Evolutionary conservation across 1,140 invertebrate species (phyloP).

Genomic region (Campoletis sonorensis): DNA sequence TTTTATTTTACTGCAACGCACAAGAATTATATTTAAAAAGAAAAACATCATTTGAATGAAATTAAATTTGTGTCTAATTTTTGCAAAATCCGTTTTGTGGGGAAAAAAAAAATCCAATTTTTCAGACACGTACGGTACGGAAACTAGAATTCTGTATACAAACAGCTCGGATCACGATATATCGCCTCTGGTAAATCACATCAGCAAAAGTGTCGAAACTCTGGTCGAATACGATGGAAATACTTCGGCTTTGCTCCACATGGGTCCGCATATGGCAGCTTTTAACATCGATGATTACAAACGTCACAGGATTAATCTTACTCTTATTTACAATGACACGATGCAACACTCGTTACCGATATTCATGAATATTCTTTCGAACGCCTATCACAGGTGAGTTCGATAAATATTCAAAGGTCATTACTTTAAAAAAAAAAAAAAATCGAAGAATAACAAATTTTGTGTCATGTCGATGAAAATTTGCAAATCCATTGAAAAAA

Average conservation of each 20-base stretch:
- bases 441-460: not conserved
- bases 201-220: conserved; percentile 72
- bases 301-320: conserved; percentile 76
- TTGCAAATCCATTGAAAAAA: not conserved
- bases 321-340: conserved; percentile 87
- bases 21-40: not conserved
- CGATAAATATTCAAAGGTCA: not conserved
- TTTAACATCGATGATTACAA: conserved; percentile 80
- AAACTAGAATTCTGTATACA: conserved; percentile 67
- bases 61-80: conserved; percentile 2
- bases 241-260: conserved; percentile 79
- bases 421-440: too few species aligned
- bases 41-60: not conserved
- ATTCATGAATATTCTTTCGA: conserved; percentile 85
- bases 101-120: conserved; percentile 46
- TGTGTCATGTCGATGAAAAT: too few species aligned
- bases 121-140: conserved; percentile 68
- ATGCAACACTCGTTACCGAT: conserved; percentile 88
- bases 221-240: conserved; percentile 81
- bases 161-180: conserved; percentile 69
- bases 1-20: not conserved
- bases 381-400: conserved; percentile 81
- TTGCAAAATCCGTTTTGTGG: not conserved
- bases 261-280: conserved; percentile 81
- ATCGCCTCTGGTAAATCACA: conserved; percentile 63